phyloP scores from a whole-genome alignment of 2,888 invertebrate genomes.

The Drosophila paucipuncta region DNA sequence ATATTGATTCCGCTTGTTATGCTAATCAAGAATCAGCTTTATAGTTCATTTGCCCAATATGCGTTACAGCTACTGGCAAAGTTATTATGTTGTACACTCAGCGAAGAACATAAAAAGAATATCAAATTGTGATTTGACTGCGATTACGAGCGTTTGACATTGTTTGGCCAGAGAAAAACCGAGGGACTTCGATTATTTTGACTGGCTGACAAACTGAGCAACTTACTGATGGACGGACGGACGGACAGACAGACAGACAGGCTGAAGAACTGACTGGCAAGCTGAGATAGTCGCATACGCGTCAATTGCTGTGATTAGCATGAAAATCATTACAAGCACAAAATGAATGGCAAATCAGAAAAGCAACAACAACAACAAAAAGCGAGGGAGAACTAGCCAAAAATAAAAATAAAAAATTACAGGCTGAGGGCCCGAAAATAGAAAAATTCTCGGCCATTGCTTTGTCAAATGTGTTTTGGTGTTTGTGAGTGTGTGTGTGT shows the following conservation, averaged over 20 bases:
- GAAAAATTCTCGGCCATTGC: slow-evolving; percentile 57
- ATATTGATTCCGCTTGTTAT: slow-evolving; percentile 37
- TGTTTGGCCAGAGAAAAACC: slow-evolving; percentile 26
- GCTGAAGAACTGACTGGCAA: slow-evolving; percentile 8
- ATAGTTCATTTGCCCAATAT: slow-evolving; percentile 28
- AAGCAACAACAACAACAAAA: slow-evolving; percentile 37
- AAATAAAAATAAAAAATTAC: slow-evolving; percentile 21
- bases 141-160: slow-evolving; percentile 43
- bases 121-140: slow-evolving; percentile 59
- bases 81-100: slow-evolving; percentile 33
- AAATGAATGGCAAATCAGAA: slow-evolving; percentile 72
- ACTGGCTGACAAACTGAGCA: slow-evolving; percentile 36
- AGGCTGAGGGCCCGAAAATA: slow-evolving; percentile 62
- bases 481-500: slow-evolving; percentile 11
- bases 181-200: slow-evolving; percentile 33
- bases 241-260: slow-evolving; percentile 3
- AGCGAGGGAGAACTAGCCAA: not conserved
- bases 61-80: slow-evolving; percentile 32
- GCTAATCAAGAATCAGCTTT: slow-evolving; percentile 45
- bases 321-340: slow-evolving; percentile 76
- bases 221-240: slow-evolving; percentile 4
- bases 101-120: slow-evolving; percentile 50
- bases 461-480: slow-evolving; percentile 77
- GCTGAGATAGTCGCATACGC: slow-evolving; percentile 62
- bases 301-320: slow-evolving; percentile 81